A percentile compares a stretch with the other conserved stretches of the same genome.
phyloP scores from a whole-genome alignment of 1,140 invertebrate species.

The Tetraneura akinire region DNA sequence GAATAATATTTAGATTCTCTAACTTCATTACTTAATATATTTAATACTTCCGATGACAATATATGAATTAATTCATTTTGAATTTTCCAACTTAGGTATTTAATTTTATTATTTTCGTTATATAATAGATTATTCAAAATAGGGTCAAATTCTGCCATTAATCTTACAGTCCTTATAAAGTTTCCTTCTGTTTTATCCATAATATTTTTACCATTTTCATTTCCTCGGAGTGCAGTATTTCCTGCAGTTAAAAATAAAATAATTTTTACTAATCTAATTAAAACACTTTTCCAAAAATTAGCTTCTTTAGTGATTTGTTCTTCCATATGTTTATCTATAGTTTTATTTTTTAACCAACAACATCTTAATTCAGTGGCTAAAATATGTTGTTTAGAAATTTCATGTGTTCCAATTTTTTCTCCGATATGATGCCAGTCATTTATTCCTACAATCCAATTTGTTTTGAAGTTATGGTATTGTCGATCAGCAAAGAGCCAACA shows the following conservation, averaged over 20 bases:
- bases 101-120: neutral
- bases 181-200: neutral
- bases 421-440: conserved; percentile 18
- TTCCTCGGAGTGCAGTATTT: conserved; percentile 1
- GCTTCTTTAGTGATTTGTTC: conserved; percentile 3
- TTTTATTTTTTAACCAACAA: neutral
- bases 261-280: conserved; percentile 12
- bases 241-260: conserved; percentile 23
- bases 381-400: conserved; percentile 5
- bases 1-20: neutral
- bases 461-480: neutral
- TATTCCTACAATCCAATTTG: neutral
- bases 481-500: neutral
- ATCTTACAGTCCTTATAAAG: neutral
- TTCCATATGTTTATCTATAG: conserved; percentile 21
- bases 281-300: conserved; percentile 32
- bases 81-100: conserved; percentile 20
- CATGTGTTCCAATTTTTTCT: neutral
- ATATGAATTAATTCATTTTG: conserved; percentile 23
- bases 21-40: neutral
- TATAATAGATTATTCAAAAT: neutral
- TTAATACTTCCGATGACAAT: neutral
- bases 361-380: neutral
- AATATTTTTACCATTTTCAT: neutral
- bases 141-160: conserved; percentile 20